phyloP scores from a whole-genome alignment of 2,888 invertebrate genomes.

The Papilio gigon region DNA sequence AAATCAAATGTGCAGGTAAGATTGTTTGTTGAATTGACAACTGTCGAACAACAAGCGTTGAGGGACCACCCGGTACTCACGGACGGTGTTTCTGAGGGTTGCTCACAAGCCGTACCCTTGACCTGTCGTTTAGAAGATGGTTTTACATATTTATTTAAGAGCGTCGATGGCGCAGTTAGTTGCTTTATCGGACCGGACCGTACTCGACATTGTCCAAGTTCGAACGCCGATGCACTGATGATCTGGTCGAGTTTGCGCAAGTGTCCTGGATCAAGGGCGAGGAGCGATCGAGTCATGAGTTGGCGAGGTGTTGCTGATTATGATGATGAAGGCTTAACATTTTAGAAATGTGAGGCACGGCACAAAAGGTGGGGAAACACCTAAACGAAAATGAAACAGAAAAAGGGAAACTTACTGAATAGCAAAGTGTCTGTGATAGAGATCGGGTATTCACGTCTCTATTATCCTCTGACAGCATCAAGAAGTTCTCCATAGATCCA shows the following conservation, averaged over 20 bases:
- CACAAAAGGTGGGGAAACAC: too few species aligned
- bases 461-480: slow-evolving; percentile 46
- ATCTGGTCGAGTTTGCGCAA: too few species aligned
- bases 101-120: slow-evolving; percentile 5
- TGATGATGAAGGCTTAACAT: too few species aligned
- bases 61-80: slow-evolving; percentile 9
- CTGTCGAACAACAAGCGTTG: slow-evolving; percentile 9
- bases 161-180: neutral
- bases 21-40: slow-evolving; percentile 23
- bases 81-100: neutral
- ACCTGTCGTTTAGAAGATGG: slow-evolving; percentile 20
- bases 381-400: neutral
- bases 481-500: slow-evolving; percentile 50
- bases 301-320: too few species aligned
- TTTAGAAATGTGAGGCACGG: too few species aligned
- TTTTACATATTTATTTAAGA: neutral
- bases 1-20: slow-evolving; percentile 26
- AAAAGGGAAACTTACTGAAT: slow-evolving; percentile 44
- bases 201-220: too few species aligned
- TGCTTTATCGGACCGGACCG: too few species aligned
- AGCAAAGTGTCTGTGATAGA: slow-evolving; percentile 44
- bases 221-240: too few species aligned
- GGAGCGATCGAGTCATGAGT: too few species aligned
- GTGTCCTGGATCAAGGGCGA: too few species aligned
- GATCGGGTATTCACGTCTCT: slow-evolving; percentile 41